Evolutionary conservation across 2,797 vertebrate species (phyloP).

Genomic region (Arctocebus calabarensis): DNA sequence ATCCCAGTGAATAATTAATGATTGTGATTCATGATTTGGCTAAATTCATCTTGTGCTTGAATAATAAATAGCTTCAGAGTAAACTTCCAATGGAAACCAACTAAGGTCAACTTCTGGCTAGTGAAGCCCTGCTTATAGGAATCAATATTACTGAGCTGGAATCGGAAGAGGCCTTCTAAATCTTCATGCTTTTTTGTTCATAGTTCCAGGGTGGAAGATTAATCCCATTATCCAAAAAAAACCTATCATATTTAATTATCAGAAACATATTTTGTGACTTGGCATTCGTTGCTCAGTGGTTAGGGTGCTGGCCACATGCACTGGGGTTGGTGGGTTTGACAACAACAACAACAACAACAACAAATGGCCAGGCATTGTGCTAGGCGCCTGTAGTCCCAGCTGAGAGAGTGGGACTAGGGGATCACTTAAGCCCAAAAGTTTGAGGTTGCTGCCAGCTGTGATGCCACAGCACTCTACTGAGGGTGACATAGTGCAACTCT

Average conservation of each 20-base stretch:
- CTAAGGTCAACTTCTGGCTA: neutral
- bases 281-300: no score
- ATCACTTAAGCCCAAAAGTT: no score
- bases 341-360: no score
- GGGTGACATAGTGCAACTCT: no score
- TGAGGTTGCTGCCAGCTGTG: no score
- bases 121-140: neutral
- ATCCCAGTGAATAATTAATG: slow-evolving; percentile 90
- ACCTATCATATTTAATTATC: neutral
- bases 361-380: no score
- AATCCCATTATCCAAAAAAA: neutral
- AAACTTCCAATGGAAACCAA: slow-evolving; percentile 46
- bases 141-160: neutral
- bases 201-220: neutral
- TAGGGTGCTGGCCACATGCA: no score
- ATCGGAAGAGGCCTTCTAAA: neutral
- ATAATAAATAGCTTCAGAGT: slow-evolving; percentile 86
- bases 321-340: no score
- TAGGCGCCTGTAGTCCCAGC: no score
- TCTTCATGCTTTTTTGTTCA: neutral
- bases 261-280: neutral
- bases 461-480: no score
- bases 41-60: slow-evolving; percentile 84
- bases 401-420: no score
- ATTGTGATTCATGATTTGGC: slow-evolving; percentile 86